These are phyloP conservation scores for Rhinogobius similis DNA, from an alignment of 2,113 vertebrate genomes.

Conservation along the genomic window DNA sequence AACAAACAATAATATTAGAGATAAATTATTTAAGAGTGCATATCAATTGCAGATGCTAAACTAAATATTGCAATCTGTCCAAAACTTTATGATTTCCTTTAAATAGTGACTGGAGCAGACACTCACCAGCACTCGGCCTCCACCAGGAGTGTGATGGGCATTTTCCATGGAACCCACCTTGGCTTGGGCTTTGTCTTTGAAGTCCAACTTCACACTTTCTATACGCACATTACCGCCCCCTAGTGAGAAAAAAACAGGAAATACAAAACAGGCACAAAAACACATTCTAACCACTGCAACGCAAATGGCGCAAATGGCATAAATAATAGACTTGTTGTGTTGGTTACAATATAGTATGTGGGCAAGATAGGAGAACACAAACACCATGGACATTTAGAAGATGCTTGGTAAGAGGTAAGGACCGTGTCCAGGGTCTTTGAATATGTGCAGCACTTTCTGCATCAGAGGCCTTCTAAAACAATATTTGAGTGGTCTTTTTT, in stretches of 20 bases:
- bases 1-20: neutral
- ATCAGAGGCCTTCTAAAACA: too few relatives aligned
- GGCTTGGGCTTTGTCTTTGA: conserved; percentile 98
- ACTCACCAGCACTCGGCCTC: conserved; percentile 88
- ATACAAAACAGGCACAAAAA: neutral
- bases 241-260: conserved; percentile 43
- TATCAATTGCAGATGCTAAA: conserved; percentile 1
- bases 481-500: too few relatives aligned
- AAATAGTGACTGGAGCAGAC: conserved; percentile 33
- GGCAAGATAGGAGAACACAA: neutral
- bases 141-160: conserved; percentile 89
- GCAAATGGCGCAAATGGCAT: too few relatives aligned
- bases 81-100: conserved; percentile 50
- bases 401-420: too few relatives aligned
- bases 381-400: too few relatives aligned
- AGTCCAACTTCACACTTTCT: conserved; percentile 95
- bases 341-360: neutral
- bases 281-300: neutral
- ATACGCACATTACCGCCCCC: conserved; percentile 96
- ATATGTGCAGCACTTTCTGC: too few relatives aligned
- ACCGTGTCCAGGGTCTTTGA: too few relatives aligned
- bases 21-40: too few relatives aligned
- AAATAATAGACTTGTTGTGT: neutral
- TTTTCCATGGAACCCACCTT: conserved; percentile 98
- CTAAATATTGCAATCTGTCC: conserved; percentile 28